Evolutionary conservation across 1,140 invertebrate species (phyloP), one percentile per base, ranked within the genome.

Genomic region (Nymphalis io): DNA sequence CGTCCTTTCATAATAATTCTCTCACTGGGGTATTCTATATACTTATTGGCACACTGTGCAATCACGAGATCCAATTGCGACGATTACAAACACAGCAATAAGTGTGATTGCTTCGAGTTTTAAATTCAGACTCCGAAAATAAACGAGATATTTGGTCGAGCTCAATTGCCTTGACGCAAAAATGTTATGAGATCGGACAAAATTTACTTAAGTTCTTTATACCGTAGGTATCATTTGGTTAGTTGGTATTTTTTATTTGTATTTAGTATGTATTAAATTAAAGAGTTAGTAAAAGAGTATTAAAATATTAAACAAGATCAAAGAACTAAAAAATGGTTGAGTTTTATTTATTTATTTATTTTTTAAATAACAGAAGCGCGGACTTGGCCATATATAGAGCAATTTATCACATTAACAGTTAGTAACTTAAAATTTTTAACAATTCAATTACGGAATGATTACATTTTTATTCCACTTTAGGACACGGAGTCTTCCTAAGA

Each of bases 401-500:
- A 40, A 46, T 46, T 46, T 46, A 46, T 46, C 42, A 46, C 42
- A 44, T 44, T n/a, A 46, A 46, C n/a, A n/a, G 15, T 46, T n/a
- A 10, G 10, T 27, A n/a, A 55, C 6, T 55, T 1, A 2, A 21
- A n/a, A n/a, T n/a, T n/a, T 16, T 6, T 55, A 23, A 51, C 12
- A 55, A 27, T 15, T 15, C 8, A n/a, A 27, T 23, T 55, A 55
- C 3, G 23, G 2, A 27, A 55, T 3, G 40, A 3, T n/a, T 27
- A 13, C 10, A 3, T 15, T n/a, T 55, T n/a, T 63, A 63, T 63
- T 63, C 27, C 16, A 48, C n/a, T 40, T 64, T 70, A 12, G 94
- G 94, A 67, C 94, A 93, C 8, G 93, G 87, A 16, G 96, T 96
- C 75, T 95, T 94, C 39, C 96, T 94, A 20, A 98, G 83, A 81